Percentiles rank a stretch among this genome's conserved stretches.
These are phyloP conservation scores for Epinotia bilunana DNA, from an alignment of 2,888 invertebrate genomes.

Conservation along the genomic window DNA sequence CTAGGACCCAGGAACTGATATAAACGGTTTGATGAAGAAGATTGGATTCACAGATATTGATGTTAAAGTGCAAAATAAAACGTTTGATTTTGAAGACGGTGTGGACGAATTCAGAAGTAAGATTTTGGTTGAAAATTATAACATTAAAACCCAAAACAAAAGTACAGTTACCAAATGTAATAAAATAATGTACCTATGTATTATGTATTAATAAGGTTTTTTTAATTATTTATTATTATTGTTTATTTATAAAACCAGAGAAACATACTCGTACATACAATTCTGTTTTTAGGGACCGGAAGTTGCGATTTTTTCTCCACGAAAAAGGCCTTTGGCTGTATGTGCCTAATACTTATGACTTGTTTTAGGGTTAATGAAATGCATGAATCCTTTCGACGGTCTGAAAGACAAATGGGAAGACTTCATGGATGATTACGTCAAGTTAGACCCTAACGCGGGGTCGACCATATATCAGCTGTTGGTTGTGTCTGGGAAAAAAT, in stretches of 20 bases:
- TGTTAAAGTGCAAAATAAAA: not conserved
- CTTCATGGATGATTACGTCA: conserved; percentile 25
- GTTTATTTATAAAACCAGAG: no score
- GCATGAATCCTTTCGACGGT: conserved; percentile 26
- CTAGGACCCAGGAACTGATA: conserved; percentile 11
- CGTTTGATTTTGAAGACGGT: conserved; percentile 8
- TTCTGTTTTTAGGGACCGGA: no score
- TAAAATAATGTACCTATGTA: no score
- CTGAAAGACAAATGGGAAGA: conserved; percentile 23
- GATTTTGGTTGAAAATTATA: not conserved
- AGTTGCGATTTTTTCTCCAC: no score
- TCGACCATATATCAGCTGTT: conserved; percentile 8
- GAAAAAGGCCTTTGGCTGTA: no score
- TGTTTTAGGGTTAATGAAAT: conserved; percentile 28
- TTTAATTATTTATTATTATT: no score
- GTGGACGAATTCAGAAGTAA: conserved; percentile 18
- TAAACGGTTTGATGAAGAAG: conserved; percentile 5
- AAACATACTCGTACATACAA: no score
- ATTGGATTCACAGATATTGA: conserved; percentile 21
- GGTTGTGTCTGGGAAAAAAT: conserved; percentile 23
- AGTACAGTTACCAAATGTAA: no score
- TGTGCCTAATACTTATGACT: not conserved
- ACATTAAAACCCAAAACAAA: no score
- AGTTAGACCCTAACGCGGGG: conserved; percentile 2
- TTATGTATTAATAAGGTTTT: no score